Base-by-base conservation (phyloP, 2,113 vertebrate genomes). In the Leuciscus idus region DNA sequence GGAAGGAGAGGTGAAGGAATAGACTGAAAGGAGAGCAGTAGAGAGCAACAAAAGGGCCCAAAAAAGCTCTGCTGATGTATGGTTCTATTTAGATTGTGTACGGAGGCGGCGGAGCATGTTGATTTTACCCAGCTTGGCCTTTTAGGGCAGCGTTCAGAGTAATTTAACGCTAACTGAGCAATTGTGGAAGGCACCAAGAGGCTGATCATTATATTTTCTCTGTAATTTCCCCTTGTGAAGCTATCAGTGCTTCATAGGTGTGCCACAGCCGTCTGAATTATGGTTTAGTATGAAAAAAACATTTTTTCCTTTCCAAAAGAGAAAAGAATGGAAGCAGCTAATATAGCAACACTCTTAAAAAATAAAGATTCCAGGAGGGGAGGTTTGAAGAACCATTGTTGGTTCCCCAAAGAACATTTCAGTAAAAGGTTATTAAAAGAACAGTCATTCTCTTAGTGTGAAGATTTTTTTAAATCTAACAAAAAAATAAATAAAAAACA, bases 1-100 rank as follows among this genome's bases (percentile, higher is more conserved):
- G 78, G 88, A 89, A 89, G 74, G 62, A 78, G 59, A 89, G 75
- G 62, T 70, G 48, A 46, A 9, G 39, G 33, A 48, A 77, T 43
- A 52, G 83, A 50, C 33, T 12, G 57, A 57, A 81, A 57, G 70
- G n/a, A 62, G 11, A 26, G 74, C 8, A 30, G 21, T 57, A 70
- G 68, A 13, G 30, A 73, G 66, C 33, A n/a, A 82, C 66, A 59
- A 85, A 61, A 73, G 57, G 78, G 33, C 48, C 46, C 59, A 23
- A 66, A 66, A 85, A 81, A 55, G 74, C 61, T 26, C 26, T 74
- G 46, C 36, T 26, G 75, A 78, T 83, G 64, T 57, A 77, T 23
- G 28, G 62, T 43, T 84, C 50, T 30, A 81, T 83, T 83, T 87
- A 87, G 55, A 76, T 87, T 76, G 21, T 83, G 50, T 84, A 39